phyloP scores from a whole-genome alignment of 2,888 invertebrate genomes.

The Mythimna ferrago region DNA sequence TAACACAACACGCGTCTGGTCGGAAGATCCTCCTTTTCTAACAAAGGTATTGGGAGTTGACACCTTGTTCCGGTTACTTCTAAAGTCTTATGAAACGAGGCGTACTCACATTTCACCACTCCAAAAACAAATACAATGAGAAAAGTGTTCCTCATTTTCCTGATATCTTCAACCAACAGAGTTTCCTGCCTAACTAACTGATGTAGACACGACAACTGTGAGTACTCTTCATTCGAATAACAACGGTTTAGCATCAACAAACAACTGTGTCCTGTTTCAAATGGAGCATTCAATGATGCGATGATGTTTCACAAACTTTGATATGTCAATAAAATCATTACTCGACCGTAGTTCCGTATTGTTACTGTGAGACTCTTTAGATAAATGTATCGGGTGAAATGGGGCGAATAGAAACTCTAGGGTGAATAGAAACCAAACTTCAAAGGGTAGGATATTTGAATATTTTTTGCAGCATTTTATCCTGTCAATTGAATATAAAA shows the following conservation, averaged over 20 bases:
- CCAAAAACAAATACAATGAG: slow-evolving; percentile 31
- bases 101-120: slow-evolving; percentile 46
- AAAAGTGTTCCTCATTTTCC: slow-evolving; percentile 35
- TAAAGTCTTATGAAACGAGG: not conserved
- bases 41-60: too few species aligned
- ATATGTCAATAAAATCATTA: slow-evolving; percentile 54
- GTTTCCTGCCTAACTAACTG: slow-evolving; percentile 21
- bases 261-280: slow-evolving; percentile 46
- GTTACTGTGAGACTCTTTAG: not conserved
- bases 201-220: not conserved
- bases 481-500: too few species aligned
- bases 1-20: too few species aligned
- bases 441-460: too few species aligned
- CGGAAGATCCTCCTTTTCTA: too few species aligned
- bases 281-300: slow-evolving; percentile 27
- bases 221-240: slow-evolving; percentile 1
- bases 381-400: not conserved
- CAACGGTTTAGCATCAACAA: slow-evolving; percentile 34
- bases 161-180: slow-evolving; percentile 8
- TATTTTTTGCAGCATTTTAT: too few species aligned
- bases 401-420: too few species aligned
- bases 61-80: too few species aligned
- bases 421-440: too few species aligned
- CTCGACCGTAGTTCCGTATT: slow-evolving; percentile 2
- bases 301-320: slow-evolving; percentile 49